phyloP scores from a whole-genome alignment of 2,797 vertebrate species.

The Psittacula echo region DNA sequence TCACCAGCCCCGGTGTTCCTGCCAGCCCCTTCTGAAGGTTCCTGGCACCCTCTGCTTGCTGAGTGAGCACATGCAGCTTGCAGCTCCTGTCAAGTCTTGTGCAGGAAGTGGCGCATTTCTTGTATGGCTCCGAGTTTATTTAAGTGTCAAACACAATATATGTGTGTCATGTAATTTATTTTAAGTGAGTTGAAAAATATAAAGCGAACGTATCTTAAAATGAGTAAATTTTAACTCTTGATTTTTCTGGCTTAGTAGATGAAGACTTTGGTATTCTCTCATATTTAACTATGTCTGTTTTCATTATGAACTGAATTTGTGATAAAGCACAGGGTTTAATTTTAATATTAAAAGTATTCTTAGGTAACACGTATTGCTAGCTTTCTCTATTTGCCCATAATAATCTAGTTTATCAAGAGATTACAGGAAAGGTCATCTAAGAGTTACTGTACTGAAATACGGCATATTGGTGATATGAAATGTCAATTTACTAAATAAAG shows the following conservation, averaged over 20 bases:
- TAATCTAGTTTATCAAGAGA: neutral
- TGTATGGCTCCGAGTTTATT: neutral
- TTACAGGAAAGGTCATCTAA: neutral
- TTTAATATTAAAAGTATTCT: constrained; percentile 1
- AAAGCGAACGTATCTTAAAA: neutral
- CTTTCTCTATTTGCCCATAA: neutral
- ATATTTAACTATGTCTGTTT: neutral
- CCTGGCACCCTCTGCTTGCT: neutral
- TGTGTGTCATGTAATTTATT: neutral
- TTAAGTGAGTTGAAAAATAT: neutral
- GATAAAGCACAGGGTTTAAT: neutral
- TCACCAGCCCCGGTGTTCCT: neutral
- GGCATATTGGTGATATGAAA: neutral
- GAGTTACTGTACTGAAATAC: neutral
- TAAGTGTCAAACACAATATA: accelerated
- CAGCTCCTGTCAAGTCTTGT: accelerated
- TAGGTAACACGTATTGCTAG: neutral
- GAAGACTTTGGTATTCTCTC: neutral
- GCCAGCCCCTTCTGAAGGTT: neutral
- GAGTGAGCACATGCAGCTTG: accelerated
- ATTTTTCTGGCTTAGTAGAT: neutral
- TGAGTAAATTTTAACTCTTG: neutral
- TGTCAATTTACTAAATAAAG: neutral
- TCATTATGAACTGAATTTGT: neutral
- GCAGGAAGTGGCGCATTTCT: neutral